Evolutionary conservation across 1,140 invertebrate species (phyloP), one percentile per base, ranked within the genome.

Genomic region (Ostrea denselamellosa): DNA sequence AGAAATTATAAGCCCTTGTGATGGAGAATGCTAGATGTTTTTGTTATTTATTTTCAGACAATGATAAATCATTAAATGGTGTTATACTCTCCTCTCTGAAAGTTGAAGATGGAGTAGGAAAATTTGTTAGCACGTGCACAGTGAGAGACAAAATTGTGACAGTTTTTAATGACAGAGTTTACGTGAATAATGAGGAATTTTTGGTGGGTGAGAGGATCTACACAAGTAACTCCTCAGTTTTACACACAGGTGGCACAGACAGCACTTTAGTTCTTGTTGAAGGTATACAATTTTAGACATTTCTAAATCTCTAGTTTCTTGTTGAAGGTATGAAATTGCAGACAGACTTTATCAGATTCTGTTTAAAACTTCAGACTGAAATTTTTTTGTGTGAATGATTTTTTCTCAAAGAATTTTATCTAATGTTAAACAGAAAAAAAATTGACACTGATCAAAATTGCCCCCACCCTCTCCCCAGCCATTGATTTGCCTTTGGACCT

Each of bases 91-190:
- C 68, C 4, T 71, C 68, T 14, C 68, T 71, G n/a, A 71, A 28
- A 71, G 68, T 71, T 71, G 22, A 71, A 71, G 28, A 71, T 5
- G 58, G n/a, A 14, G 7, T 12, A 12, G 28, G 12, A 34, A 71
- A 34, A 28, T 34, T 34, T 71, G 25, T 10, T 7, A 71, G 22
- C 25, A 25, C 14, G 22, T 28, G 68, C 68, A 71, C 68, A 28
- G n/a, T 71, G 12, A 71, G 22, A 17, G 68, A 71, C 68, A 71
- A 71, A 71, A 71, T 28, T 71, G 68, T 71, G 3, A 71, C 68
- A 25, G 0, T 71, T 14, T 71, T 71, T 71, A 22, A 71, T 25
- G 25, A 71, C 22, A 71, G 25, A 71, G 68, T 71, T 71, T 44
- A 71, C 22, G 25, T 28, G 2, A 71, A 34, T 34, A 12, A 71